A percentile compares a stretch with the other conserved stretches of the same genome.
phyloP scores from a whole-genome alignment of 1,140 invertebrate genomes.

The Trachelipus rathkii region DNA sequence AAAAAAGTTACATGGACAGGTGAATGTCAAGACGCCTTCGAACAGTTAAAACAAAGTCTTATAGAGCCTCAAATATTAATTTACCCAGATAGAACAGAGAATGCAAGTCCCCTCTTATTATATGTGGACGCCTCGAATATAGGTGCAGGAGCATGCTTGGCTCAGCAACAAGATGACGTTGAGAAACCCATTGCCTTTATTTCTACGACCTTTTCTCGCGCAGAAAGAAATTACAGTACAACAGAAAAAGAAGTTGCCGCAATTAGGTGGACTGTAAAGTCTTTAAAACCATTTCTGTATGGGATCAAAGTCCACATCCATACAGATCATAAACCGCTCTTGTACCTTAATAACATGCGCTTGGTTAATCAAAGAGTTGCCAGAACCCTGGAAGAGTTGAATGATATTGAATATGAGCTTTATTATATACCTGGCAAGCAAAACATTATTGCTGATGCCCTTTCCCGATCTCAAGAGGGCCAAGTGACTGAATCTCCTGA shows the following conservation, averaged over 20 bases:
- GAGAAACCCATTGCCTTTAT: conserved; percentile 18
- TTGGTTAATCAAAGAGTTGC: not conserved
- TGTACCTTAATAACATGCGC: not conserved
- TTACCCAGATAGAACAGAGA: not conserved
- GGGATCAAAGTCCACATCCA: not conserved
- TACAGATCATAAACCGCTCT: not conserved
- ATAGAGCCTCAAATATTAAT: not conserved
- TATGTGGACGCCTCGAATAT: conserved; percentile 19
- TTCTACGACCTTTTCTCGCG: not conserved
- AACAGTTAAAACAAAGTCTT: not conserved
- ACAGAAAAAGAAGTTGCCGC: conserved; percentile 7
- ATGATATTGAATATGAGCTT: not conserved
- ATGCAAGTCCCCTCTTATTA: not conserved
- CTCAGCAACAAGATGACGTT: not conserved
- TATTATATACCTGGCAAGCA: not conserved
- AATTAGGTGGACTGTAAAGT: conserved; percentile 17
- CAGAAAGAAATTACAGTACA: not conserved
- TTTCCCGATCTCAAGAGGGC: not conserved
- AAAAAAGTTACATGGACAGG: not conserved
- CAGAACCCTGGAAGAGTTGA: not conserved
- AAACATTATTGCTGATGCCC: not conserved
- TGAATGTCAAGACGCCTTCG: not conserved
- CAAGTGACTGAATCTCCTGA: no score
- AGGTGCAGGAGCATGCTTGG: conserved; percentile 1
- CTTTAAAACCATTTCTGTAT: conserved; percentile 5